A percentile compares a stretch with the other conserved stretches of the same genome.
These are phyloP conservation scores for Himalopsyche tibetana DNA, from an alignment of 2,888 invertebrate genomes.

Conservation along the genomic window DNA sequence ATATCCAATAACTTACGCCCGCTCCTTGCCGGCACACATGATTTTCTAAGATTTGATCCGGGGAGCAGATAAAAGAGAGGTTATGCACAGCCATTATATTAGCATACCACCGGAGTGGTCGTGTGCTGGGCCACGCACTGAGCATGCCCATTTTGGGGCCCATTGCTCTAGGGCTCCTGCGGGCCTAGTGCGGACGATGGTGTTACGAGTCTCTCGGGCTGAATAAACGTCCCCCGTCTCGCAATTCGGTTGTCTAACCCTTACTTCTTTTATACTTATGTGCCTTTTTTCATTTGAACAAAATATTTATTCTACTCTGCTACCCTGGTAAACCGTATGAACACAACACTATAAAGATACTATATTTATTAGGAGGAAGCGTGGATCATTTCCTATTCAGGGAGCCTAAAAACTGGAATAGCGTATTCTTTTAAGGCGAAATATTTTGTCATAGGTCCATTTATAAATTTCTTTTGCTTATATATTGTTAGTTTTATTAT, in stretches of 20 bases:
- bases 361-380: background rate
- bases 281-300: conserved; percentile 42
- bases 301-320: conserved; percentile 32
- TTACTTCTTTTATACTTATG: conserved; percentile 61
- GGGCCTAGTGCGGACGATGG: conserved; percentile 65
- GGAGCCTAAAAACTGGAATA: no score
- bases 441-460: no score
- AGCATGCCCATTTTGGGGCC: conserved; percentile 52
- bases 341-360: conserved; percentile 16
- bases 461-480: no score
- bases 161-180: conserved; percentile 58
- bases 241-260: conserved; percentile 65
- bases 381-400: background rate
- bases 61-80: conserved; percentile 61
- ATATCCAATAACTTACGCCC: conserved; percentile 62
- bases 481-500: no score
- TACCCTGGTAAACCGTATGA: conserved; percentile 23
- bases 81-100: conserved; percentile 65
- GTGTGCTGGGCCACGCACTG: conserved; percentile 51
- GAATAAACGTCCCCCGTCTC: conserved; percentile 65
- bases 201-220: conserved; percentile 66
- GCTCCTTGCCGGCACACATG: conserved; percentile 57
- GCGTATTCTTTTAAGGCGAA: no score
- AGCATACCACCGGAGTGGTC: conserved; percentile 62
- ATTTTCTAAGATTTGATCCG: conserved; percentile 65